Evolutionary conservation across 2,113 vertebrate species (phyloP), one percentile per base, ranked within the genome.

Genomic region (Labrus mixtus): DNA sequence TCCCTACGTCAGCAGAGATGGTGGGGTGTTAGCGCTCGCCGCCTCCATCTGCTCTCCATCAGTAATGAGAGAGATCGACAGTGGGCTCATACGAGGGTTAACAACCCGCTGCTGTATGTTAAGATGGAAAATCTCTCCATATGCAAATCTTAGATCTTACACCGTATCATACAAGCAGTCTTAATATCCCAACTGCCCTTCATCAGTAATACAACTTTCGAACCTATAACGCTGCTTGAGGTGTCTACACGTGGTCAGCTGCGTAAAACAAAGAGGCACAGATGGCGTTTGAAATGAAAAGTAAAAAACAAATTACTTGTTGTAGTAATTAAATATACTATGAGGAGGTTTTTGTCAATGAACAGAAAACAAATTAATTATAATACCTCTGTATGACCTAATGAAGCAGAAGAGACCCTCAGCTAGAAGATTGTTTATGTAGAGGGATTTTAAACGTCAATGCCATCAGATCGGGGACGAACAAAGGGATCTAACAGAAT

Each of bases 1-100:
- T 58, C 76, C 60, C 54, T 76, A 65, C 67, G 48, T 86, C 70
- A 79, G 77, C 65, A 55, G 67, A 59, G 65, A 23, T 20, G 58
- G 73, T 48, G 50, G 58, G 61, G 67, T 78, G 84, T 76, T 25
- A 43, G 70, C 79, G 69, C 81, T 68, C 16, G 25, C 56, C 59
- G 20, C 68, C 55, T 88, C 90, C 82, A 83, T 91, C 89, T 89
- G 88, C 67, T 88, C 82, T 76, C 89, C 86, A 65, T 90, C 82
- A 83, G 78, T 66, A 71, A 73, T 51, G 56, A 73, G 79, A 68
- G 54, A 56, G 57, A 29, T n/a, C 16, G 2, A 64, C 29, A 9
- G 74, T 37, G 66, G 39, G 53, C 53, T 39, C 62, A 33, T n/a
- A 41, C 15, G 8, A 50, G 55, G 68, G 55, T 58, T 68, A 75